These are phyloP conservation scores for Holothuria leucospilota DNA, from an alignment of 53 echinoderm and acorn worm genomes.

Conservation along the genomic window DNA sequence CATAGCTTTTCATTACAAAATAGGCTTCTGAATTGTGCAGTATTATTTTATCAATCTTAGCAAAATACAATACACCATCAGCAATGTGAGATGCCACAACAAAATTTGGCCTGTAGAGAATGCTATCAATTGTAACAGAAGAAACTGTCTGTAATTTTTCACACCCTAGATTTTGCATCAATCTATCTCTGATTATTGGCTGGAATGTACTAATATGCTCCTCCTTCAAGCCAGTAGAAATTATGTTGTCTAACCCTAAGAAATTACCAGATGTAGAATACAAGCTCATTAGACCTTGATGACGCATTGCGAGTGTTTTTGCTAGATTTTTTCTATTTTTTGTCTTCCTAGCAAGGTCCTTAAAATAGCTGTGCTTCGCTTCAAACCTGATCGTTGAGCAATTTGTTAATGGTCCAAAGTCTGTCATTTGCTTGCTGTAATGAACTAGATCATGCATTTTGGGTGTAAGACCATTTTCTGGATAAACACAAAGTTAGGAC, in stretches of 20 bases:
- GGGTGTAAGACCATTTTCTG: constrained; percentile 7
- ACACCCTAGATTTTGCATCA: background rate
- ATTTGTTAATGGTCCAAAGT: constrained; percentile 3
- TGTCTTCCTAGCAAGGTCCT: constrained; percentile 16
- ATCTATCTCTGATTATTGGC: background rate
- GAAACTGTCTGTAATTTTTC: background rate
- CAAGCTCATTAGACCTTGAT: constrained; percentile 2
- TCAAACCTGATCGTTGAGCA: constrained; percentile 14
- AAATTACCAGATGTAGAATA: background rate
- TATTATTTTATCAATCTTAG: background rate
- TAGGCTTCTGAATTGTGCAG: constrained; percentile 29
- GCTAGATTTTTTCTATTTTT: constrained; percentile 27
- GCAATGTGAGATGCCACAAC: constrained; percentile 1
- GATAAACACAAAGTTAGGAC: background rate
- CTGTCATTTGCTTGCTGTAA: background rate
- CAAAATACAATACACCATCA: background rate
- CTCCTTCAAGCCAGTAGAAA: constrained; percentile 8
- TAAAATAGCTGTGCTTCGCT: background rate
- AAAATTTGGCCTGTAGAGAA: constrained; percentile 14
- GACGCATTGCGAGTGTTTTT: constrained; percentile 19
- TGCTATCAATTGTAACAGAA: constrained; percentile 12
- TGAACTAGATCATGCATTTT: constrained; percentile 31
- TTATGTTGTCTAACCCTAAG: background rate
- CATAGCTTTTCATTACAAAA: background rate
- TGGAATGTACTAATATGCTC: background rate